Evolutionary conservation across 92 coral and sea anemone genomes (phyloP), one percentile per base, ranked within the genome.

Genomic region (Epizoanthus illoricatus): DNA sequence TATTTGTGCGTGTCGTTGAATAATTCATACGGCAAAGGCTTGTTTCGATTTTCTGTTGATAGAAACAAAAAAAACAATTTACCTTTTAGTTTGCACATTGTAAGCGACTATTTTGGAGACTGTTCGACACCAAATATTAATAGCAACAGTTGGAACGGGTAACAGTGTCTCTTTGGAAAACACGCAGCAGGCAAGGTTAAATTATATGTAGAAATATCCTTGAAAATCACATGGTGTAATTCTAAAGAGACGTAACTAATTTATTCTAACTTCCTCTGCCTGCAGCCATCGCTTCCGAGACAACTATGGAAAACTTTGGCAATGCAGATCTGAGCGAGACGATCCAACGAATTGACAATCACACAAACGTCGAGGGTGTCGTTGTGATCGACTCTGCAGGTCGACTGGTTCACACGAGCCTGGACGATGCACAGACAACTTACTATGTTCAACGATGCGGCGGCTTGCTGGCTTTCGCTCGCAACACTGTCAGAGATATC

Each of bases 321-420:
- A 87, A 84, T 18, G 55, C 73, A 3, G 87, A 90, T 24, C 89
- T 92, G 4, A 71, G 63, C 33, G 88, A 88, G 15, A 87, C 87
- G 8, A 80, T 93, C 17, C 81, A 87, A 64, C 92, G 97, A 15
- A 86, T 93, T 45, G 97, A 93, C 57, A 88, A 82, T 36, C 89
- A 93, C 65, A 81, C 90, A 4, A 91, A 82, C 58, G 94, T 93
- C 1, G 68, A 78, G 43, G 97, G 94, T 9, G 88, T 91, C 5
- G 73, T 91, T 60, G 88, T 91, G 8, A 87, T 85, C 56, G 90
- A 88, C 18, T 71, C 74, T 54, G 80, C 84, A 0, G 94, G 90
- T 45, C 74, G 72, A 13, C 81, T 86, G 19, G 55, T 93, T 52
- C 91, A 90, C 85, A 91, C 84, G 5, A 86, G 89, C 40, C 86